Percentiles rank a stretch among this genome's conserved stretches.
phyloP scores from a whole-genome alignment of 2,888 invertebrate genomes.

The Cheilosia pagana region DNA sequence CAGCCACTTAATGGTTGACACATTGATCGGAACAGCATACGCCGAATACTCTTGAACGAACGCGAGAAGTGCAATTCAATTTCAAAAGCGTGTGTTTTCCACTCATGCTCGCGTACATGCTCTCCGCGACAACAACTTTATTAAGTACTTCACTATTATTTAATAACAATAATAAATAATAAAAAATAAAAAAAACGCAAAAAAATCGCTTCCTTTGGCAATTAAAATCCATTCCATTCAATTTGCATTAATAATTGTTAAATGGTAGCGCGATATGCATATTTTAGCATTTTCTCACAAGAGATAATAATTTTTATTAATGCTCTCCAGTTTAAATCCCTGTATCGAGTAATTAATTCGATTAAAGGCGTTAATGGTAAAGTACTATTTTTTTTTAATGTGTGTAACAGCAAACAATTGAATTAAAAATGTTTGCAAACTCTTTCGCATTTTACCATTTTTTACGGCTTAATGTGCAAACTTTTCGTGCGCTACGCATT shows the following conservation, averaged over 20 bases:
- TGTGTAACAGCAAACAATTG: conserved; percentile 35
- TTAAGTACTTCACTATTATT: conserved; percentile 37
- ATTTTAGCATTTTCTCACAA: conserved; percentile 46
- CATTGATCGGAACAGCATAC: conserved; percentile 54
- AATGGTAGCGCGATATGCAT: conserved; percentile 27
- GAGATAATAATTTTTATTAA: conserved; percentile 43
- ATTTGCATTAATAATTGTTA: conserved; percentile 70
- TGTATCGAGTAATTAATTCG: conserved; percentile 61
- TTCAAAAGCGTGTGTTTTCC: background rate
- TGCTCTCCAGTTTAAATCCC: conserved; percentile 15
- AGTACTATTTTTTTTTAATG: background rate
- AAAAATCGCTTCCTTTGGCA: conserved; percentile 48
- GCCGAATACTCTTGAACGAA: conserved; percentile 15
- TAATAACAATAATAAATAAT: conserved; percentile 12
- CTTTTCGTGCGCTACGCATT: conserved; percentile 16
- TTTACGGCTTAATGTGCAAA: conserved; percentile 2
- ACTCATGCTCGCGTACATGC: background rate
- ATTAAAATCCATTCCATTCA: conserved; percentile 72
- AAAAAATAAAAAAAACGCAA: background rate
- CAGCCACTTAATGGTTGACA: conserved; percentile 68
- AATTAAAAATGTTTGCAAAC: conserved; percentile 19
- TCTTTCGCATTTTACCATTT: background rate
- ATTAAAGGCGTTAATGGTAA: conserved; percentile 51
- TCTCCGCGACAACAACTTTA: conserved; percentile 16
- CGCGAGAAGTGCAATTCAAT: conserved; percentile 2